A percentile compares a stretch with the other conserved stretches of the same genome.
These are phyloP conservation scores for Boloria euphrosyne DNA, from an alignment of 2,888 invertebrate species.

Conservation along the genomic window DNA sequence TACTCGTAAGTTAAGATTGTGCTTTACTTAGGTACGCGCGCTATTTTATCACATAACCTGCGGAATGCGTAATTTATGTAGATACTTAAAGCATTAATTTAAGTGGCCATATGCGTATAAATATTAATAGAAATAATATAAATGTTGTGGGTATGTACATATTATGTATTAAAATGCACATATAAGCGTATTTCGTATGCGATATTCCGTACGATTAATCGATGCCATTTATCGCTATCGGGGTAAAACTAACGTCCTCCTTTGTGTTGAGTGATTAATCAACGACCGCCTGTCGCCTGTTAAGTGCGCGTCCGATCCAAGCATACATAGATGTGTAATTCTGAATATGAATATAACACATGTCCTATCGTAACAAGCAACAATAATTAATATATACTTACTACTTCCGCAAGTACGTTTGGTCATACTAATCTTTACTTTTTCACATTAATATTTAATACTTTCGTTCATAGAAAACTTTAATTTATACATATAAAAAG, in stretches of 20 bases:
- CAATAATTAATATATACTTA: too few relatives aligned
- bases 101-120: not conserved
- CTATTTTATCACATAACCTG: constrained; percentile 17
- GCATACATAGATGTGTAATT: constrained; percentile 20
- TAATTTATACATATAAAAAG: too few relatives aligned
- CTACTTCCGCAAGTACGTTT: too few relatives aligned
- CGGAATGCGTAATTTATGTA: constrained; percentile 19
- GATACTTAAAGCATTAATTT: constrained; percentile 5
- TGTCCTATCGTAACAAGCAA: not conserved
- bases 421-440: too few relatives aligned
- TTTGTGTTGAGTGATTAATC: constrained; percentile 39
- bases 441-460: too few relatives aligned
- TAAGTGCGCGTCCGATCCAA: constrained; percentile 23
- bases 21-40: constrained; percentile 16
- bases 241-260: constrained; percentile 27
- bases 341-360: not conserved
- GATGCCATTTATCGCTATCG: constrained; percentile 28
- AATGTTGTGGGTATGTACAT: not conserved
- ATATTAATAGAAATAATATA: not conserved
- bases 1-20: constrained; percentile 26
- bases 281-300: constrained; percentile 33
- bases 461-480: too few relatives aligned
- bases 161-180: not conserved
- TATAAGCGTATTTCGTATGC: constrained; percentile 2
- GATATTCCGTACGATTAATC: constrained; percentile 25